A percentile compares a stretch with the other conserved stretches of the same genome.
Evolutionary conservation across 2,797 vertebrate species (phyloP).

Genomic region (Hozukius guyotensis): DNA sequence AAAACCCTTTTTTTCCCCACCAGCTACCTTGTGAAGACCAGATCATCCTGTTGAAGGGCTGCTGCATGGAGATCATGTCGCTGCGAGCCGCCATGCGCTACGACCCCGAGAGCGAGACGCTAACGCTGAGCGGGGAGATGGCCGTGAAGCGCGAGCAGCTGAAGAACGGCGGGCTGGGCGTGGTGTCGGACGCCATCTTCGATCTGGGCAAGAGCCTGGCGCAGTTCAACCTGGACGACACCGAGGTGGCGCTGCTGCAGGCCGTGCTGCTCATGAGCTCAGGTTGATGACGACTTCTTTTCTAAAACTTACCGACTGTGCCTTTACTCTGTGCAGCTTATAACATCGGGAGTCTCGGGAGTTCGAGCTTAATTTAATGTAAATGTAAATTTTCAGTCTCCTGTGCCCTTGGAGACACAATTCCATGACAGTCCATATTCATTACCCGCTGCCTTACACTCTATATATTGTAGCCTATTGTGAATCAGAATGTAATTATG

Average conservation of each 20-base stretch:
- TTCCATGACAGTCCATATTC: neutral
- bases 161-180: conserved; percentile 92
- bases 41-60: conserved; percentile 96
- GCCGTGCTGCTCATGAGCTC: conserved; percentile 95
- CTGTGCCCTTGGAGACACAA: neutral
- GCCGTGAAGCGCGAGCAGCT: conserved; percentile 93
- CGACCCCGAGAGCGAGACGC: conserved; percentile 92
- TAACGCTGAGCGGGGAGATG: conserved; percentile 95
- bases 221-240: conserved; percentile 94
- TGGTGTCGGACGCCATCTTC: conserved; percentile 95
- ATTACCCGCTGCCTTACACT: conserved; percentile 2
- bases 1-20: conserved; percentile 67
- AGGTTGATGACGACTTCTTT: conserved; percentile 75
- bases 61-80: conserved; percentile 98
- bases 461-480: neutral
- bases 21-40: conserved; percentile 95
- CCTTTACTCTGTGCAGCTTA: neutral
- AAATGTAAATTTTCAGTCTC: conserved; percentile 13
- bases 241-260: conserved; percentile 93
- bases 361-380: conserved; percentile 12
- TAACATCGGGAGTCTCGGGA: neutral
- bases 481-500: conserved; percentile 31
- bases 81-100: conserved; percentile 93
- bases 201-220: conserved; percentile 94
- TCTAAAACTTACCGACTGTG: neutral